phyloP scores from a whole-genome alignment of 1,140 invertebrate species.

The Batillaria attramentaria region DNA sequence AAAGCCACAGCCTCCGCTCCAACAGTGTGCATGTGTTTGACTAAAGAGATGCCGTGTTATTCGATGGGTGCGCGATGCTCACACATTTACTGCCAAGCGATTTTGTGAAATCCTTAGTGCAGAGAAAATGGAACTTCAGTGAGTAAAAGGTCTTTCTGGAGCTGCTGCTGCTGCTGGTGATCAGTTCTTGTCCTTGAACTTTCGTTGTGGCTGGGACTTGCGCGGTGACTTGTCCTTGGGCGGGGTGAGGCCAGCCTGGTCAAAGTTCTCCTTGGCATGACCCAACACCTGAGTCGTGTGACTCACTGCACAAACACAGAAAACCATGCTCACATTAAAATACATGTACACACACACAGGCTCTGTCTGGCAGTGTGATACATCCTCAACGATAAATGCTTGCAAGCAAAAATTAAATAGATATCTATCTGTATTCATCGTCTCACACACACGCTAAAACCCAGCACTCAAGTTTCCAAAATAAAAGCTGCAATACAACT shows the following conservation, averaged over 20 bases:
- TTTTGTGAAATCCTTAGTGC: too few species aligned
- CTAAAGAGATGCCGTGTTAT: too few species aligned
- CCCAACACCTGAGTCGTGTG: slow-evolving; percentile 34
- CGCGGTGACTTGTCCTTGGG: slow-evolving; percentile 10
- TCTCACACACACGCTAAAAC: too few species aligned
- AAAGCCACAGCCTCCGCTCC: too few species aligned
- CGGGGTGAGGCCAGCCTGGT: slow-evolving; percentile 17
- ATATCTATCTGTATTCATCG: too few species aligned
- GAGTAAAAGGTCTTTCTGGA: neutral
- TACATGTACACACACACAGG: neutral
- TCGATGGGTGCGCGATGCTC: too few species aligned
- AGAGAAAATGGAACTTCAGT: neutral
- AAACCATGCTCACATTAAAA: neutral
- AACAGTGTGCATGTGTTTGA: too few species aligned
- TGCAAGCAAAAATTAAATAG: too few species aligned
- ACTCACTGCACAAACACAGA: slow-evolving; percentile 22
- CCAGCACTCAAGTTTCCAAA: too few species aligned
- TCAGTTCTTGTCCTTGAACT: slow-evolving; percentile 24
- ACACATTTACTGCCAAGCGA: too few species aligned
- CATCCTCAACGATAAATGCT: neutral
- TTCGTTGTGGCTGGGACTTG: slow-evolving; percentile 15
- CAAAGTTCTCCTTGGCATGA: slow-evolving; percentile 39
- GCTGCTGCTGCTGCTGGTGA: too few species aligned
- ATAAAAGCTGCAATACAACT: too few species aligned
- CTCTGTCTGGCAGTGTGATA: neutral